Evolutionary conservation across 1,140 invertebrate genomes (phyloP).

Genomic region (Pollicipes pollicipes): DNA sequence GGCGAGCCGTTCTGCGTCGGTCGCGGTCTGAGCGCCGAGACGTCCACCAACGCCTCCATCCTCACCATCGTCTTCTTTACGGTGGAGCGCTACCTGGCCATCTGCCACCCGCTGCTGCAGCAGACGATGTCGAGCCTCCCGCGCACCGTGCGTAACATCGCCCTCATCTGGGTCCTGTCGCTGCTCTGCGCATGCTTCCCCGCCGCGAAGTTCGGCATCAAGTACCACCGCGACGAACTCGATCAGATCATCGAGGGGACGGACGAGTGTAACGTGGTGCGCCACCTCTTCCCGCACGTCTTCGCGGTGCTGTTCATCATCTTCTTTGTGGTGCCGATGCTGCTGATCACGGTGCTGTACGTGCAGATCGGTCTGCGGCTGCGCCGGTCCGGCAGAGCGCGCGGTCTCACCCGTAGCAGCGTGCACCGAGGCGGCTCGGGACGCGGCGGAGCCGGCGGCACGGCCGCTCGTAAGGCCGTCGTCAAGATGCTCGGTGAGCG

Average conservation of each 20-base stretch:
- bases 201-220: conserved; percentile 25
- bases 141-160: conserved; percentile 38
- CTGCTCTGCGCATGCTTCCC: conserved; percentile 52
- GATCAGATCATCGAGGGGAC: conserved; percentile 4
- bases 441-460: conserved; percentile 20
- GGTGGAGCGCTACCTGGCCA: conserved; percentile 81
- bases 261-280: conserved; percentile 12
- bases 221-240: conserved; percentile 2
- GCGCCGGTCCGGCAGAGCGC: conserved; percentile 31
- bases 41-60: conserved; percentile 81
- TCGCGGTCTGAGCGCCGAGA: conserved; percentile 65
- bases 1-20: conserved; percentile 68
- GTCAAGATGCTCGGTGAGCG: conserved; percentile 24
- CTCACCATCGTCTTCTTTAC: conserved; percentile 86
- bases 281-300: conserved; percentile 35
- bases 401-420: not conserved
- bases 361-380: conserved; percentile 60
- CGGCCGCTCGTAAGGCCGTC: conserved; percentile 14
- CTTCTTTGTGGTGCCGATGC: conserved; percentile 72
- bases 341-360: conserved; percentile 64
- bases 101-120: conserved; percentile 75
- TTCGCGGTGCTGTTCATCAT: conserved; percentile 67
- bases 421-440: conserved; percentile 6
- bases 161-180: conserved; percentile 38
- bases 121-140: conserved; percentile 39